Evolutionary conservation across 2,113 vertebrate species (phyloP).

Genomic region (Melanotaenia duboulayi): DNA sequence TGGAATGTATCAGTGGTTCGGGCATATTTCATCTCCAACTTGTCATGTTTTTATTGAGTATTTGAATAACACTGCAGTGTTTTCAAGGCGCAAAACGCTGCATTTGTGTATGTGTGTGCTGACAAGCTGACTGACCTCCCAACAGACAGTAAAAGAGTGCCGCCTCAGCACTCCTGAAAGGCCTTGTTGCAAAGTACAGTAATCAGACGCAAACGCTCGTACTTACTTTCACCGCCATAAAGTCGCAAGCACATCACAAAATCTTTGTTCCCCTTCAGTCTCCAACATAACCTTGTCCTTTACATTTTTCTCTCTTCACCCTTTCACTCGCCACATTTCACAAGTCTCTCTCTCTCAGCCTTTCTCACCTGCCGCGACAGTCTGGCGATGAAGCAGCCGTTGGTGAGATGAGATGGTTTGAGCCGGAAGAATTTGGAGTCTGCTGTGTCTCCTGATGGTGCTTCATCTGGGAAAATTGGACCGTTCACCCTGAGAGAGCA

Average conservation of each 20-base stretch:
- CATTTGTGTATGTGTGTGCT: slow-evolving; percentile 20
- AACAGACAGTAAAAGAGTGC: slow-evolving; percentile 70
- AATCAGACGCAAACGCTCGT: slow-evolving; percentile 29
- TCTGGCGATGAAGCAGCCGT: slow-evolving; percentile 92
- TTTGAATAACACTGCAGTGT: slow-evolving; percentile 63
- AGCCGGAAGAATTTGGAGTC: slow-evolving; percentile 86
- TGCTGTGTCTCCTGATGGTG: slow-evolving; percentile 51
- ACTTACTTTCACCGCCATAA: slow-evolving; percentile 6
- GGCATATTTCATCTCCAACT: slow-evolving; percentile 57
- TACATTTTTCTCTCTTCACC: neutral
- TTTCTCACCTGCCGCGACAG: slow-evolving; percentile 89
- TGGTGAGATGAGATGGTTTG: slow-evolving; percentile 84
- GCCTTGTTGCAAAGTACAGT: slow-evolving; percentile 56
- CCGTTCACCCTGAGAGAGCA: slow-evolving; percentile 83
- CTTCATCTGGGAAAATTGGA: slow-evolving; percentile 82
- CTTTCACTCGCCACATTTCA: neutral
- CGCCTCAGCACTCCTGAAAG: slow-evolving; percentile 68
- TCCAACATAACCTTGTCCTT: slow-evolving; percentile 25
- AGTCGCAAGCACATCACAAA: slow-evolving; percentile 4
- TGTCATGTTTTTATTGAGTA: slow-evolving; percentile 54
- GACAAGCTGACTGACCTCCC: slow-evolving; percentile 54
- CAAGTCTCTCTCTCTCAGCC: neutral
- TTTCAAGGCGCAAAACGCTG: slow-evolving; percentile 2
- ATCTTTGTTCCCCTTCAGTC: slow-evolving; percentile 2
- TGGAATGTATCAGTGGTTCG: slow-evolving; percentile 41